Conservation (phyloP, 2,888 invertebrate species). For the Synanthedon vespiformis region DNA sequence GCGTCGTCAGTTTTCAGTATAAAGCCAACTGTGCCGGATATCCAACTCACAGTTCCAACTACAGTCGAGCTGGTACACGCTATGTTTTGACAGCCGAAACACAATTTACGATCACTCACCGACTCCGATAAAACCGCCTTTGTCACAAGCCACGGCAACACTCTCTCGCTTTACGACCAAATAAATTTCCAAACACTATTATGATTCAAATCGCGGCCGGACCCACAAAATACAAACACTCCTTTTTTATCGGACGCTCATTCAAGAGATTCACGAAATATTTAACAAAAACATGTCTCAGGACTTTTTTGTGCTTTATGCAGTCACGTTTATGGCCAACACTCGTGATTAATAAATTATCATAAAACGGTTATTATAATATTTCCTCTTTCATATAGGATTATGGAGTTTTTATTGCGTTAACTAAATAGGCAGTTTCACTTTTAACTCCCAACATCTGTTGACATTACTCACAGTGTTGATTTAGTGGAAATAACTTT, state of each 20-base stretch:
- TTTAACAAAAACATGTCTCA: slow-evolving; percentile 40
- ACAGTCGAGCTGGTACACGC: slow-evolving; percentile 11
- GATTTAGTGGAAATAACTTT: slow-evolving; percentile 17
- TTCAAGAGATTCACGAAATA: slow-evolving; percentile 49
- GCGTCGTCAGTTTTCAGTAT: background rate
- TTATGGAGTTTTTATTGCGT: slow-evolving; percentile 40
- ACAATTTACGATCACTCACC: slow-evolving; percentile 61
- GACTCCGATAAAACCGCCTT: slow-evolving; percentile 58
- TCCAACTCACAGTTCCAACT: background rate
- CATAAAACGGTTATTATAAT: slow-evolving; percentile 30
- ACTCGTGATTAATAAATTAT: slow-evolving; percentile 49
- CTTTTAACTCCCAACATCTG: slow-evolving; percentile 36
- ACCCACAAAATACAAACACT: slow-evolving; percentile 57
- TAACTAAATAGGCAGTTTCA: slow-evolving; percentile 27
- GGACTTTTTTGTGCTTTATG: slow-evolving; percentile 24
- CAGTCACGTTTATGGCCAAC: slow-evolving; percentile 38
- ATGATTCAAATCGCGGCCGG: slow-evolving; percentile 62
- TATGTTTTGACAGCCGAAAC: slow-evolving; percentile 60
- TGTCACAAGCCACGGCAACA: slow-evolving; percentile 58
- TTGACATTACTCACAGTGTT: slow-evolving; percentile 33
- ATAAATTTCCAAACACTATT: slow-evolving; percentile 69
- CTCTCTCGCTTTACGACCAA: slow-evolving; percentile 61
- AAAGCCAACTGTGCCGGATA: background rate
- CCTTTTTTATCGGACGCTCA: slow-evolving; percentile 42
- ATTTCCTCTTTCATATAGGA: slow-evolving; percentile 41